These are phyloP conservation scores for Ormyrus nitidulus DNA, from an alignment of 2,888 invertebrate genomes.

Conservation along the genomic window DNA sequence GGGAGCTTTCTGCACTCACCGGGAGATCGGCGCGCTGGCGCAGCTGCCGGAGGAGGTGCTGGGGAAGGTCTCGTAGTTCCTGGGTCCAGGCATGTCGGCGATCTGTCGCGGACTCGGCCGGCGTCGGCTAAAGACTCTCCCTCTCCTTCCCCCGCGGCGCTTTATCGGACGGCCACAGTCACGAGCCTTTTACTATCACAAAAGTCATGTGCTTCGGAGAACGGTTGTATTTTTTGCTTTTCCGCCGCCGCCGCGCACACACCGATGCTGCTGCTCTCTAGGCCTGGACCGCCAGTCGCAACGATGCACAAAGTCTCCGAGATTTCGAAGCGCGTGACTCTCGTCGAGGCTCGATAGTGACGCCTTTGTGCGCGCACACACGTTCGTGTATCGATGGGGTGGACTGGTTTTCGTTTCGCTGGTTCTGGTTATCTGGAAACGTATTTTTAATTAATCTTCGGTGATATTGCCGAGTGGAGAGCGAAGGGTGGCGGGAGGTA, in stretches of 20 bases:
- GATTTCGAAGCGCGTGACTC: no score
- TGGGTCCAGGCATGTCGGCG: constrained; percentile 60
- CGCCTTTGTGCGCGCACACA: no score
- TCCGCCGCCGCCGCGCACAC: neutral
- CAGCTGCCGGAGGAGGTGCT: constrained; percentile 4
- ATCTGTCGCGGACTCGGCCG: constrained; percentile 36
- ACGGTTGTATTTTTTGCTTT: constrained; percentile 2
- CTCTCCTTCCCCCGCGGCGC: constrained; percentile 31
- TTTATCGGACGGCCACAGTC: constrained; percentile 64
- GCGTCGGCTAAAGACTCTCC: neutral
- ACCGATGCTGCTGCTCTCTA: neutral
- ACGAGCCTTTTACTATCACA: constrained; percentile 67
- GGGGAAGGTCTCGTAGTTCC: constrained; percentile 66
- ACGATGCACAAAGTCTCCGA: no score
- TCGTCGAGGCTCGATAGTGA: no score
- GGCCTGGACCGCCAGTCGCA: no score
- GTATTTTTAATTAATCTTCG: no score
- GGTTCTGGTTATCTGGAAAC: no score
- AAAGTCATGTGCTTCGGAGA: constrained; percentile 63
- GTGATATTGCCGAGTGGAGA: no score
- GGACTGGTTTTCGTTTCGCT: no score
- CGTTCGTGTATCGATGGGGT: no score
- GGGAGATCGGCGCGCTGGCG: constrained; percentile 12
- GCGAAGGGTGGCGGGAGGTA: no score
- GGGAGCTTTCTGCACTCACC: constrained; percentile 60